Evolutionary conservation across 2,797 vertebrate genomes (phyloP).

Genomic region (Periophthalmus magnuspinnatus): DNA sequence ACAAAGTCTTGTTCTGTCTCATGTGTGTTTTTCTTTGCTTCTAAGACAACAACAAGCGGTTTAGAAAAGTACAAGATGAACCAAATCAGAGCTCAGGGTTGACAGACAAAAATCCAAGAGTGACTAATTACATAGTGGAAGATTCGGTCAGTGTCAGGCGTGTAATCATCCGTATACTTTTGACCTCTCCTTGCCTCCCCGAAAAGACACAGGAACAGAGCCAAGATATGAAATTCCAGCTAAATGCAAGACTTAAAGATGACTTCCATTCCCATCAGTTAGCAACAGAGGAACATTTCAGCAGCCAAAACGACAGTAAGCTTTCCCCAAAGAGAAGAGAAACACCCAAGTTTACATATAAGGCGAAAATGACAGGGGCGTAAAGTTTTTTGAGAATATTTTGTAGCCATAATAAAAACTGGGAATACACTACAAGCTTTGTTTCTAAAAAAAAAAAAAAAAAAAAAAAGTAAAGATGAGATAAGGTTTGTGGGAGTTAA

Average conservation of each 20-base stretch:
- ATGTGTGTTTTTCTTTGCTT: slow-evolving; percentile 1
- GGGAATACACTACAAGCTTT: neutral
- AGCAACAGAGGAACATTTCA: slow-evolving; percentile 43
- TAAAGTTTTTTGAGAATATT: neutral
- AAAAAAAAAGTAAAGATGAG: neutral
- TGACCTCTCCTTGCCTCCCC: slow-evolving; percentile 20
- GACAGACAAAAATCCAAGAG: slow-evolving; percentile 4
- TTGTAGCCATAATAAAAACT: slow-evolving; percentile 7
- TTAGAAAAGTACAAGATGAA: slow-evolving; percentile 16
- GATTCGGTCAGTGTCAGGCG: slow-evolving; percentile 18
- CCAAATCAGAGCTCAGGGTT: slow-evolving; percentile 11
- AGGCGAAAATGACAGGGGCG: slow-evolving; percentile 7
- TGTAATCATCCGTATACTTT: slow-evolving; percentile 45
- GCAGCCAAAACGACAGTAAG: slow-evolving; percentile 41
- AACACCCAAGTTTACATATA: slow-evolving; percentile 26
- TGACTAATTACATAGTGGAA: slow-evolving; percentile 40
- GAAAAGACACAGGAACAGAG: slow-evolving; percentile 19
- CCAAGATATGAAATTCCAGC: slow-evolving; percentile 9
- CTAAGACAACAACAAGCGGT: slow-evolving; percentile 2
- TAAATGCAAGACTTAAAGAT: slow-evolving; percentile 35
- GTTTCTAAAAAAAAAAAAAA: slow-evolving; percentile 6
- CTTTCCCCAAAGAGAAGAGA: slow-evolving; percentile 25
- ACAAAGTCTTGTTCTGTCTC: slow-evolving; percentile 7
- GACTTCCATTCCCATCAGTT: slow-evolving; percentile 22
- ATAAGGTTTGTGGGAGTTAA: neutral